These are phyloP conservation scores for Sebastes trivittatus DNA, from an alignment of 2,797 vertebrate genomes.

Conservation along the genomic window DNA sequence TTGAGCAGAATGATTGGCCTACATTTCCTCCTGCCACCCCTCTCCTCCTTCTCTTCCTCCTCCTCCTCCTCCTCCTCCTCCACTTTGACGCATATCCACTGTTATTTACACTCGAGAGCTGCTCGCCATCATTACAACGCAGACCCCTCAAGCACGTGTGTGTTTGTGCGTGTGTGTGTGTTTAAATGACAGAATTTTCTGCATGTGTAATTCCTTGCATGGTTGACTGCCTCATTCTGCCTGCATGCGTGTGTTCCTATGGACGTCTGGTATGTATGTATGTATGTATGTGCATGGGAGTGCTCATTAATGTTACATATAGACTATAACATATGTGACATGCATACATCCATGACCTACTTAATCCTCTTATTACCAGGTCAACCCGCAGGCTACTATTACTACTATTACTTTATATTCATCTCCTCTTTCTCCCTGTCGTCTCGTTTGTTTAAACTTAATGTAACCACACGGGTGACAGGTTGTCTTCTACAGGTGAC, in stretches of 20 bases:
- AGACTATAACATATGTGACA: constrained; percentile 56
- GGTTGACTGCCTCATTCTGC: constrained; percentile 43
- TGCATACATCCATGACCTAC: constrained; percentile 59
- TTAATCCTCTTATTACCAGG: constrained; percentile 29
- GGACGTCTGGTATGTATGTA: neutral
- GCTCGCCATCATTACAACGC: constrained; percentile 28
- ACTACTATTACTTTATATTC: neutral
- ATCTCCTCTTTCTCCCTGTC: no score
- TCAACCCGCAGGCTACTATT: neutral
- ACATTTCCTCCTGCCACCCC: constrained; percentile 78
- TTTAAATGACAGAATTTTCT: constrained; percentile 18
- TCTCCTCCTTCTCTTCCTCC: constrained; percentile 11
- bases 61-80: constrained; percentile 14
- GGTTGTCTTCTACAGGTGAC: neutral
- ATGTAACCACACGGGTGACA: neutral
- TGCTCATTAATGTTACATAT: constrained; percentile 64
- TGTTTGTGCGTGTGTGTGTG: neutral
- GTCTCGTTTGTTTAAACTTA: neutral
- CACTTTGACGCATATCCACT: constrained; percentile 68
- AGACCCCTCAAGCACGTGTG: constrained; percentile 17
- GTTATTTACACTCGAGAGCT: constrained; percentile 24
- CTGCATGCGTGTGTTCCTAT: constrained; percentile 19
- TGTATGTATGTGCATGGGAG: neutral
- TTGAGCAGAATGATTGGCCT: constrained; percentile 94
- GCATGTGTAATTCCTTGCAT: constrained; percentile 25